A percentile compares a stretch with the other conserved stretches of the same genome.
Evolutionary conservation across 2,113 vertebrate species (phyloP).

Genomic region (Brachirus orientalis): DNA sequence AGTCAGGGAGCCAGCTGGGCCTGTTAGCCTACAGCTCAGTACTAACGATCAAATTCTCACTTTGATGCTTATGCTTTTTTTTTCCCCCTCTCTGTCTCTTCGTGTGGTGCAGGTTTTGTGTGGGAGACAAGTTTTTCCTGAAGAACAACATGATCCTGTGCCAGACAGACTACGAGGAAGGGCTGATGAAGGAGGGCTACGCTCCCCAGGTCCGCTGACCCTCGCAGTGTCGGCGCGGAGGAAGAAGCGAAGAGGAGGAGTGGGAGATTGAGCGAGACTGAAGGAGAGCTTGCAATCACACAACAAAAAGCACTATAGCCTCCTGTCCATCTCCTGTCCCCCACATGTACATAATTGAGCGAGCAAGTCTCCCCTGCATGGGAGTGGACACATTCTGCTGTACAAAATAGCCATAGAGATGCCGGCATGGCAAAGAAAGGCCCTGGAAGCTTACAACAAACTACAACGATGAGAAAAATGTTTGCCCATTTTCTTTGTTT

Average conservation of each 20-base stretch:
- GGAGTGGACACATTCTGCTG: constrained; percentile 79
- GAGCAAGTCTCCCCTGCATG: constrained; percentile 19
- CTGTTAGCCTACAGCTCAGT: constrained; percentile 42
- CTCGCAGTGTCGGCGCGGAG: not conserved
- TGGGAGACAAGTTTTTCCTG: constrained; percentile 99
- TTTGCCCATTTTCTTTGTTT: constrained; percentile 46
- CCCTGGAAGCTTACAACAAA: constrained; percentile 35
- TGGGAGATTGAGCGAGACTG: constrained; percentile 48
- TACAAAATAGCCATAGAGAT: constrained; percentile 91
- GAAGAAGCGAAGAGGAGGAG: constrained; percentile 39
- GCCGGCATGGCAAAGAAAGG: constrained; percentile 37
- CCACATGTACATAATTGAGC: constrained; percentile 74
- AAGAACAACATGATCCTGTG: constrained; percentile 99
- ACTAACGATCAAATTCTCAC: constrained; percentile 29
- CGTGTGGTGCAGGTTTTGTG: constrained; percentile 91
- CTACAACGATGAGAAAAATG: constrained; percentile 37
- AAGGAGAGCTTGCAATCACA: constrained; percentile 77
- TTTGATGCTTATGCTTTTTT: constrained; percentile 20
- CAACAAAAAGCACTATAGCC: constrained; percentile 86
- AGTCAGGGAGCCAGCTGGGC: constrained; percentile 12
- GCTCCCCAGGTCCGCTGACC: constrained; percentile 96
- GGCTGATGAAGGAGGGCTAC: constrained; percentile 98
- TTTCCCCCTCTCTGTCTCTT: constrained; percentile 12
- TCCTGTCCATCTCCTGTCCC: constrained; percentile 83
- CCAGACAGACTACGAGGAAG: constrained; percentile 99